phyloP scores from a whole-genome alignment of 2,888 invertebrate genomes.

The Agonum fuliginosum region DNA sequence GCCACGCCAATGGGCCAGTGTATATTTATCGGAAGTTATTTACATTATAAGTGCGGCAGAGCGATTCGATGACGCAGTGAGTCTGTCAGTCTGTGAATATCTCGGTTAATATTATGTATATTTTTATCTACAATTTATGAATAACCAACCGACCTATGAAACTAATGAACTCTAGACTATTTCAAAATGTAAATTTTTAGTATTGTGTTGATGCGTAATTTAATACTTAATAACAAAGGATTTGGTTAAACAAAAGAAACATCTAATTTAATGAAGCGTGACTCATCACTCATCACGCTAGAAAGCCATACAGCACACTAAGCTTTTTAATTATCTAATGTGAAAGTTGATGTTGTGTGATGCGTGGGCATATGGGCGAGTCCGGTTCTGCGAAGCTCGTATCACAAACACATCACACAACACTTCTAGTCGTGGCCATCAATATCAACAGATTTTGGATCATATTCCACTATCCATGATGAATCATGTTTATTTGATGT shows the following conservation, averaged over 20 bases:
- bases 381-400: constrained; percentile 25
- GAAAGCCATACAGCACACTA: not conserved
- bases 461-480: constrained; percentile 30
- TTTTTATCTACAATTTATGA: no score
- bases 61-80: no score
- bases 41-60: no score
- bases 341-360: not conserved
- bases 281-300: not conserved
- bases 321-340: constrained; percentile 40
- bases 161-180: no score
- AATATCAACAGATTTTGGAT: constrained; percentile 21
- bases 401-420: constrained; percentile 7
- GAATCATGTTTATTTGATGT: constrained; percentile 43
- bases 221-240: not conserved
- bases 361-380: constrained; percentile 28
- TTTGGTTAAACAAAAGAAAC: not conserved
- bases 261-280: constrained; percentile 13
- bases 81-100: no score
- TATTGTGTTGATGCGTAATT: not conserved
- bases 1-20: no score
- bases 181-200: not conserved
- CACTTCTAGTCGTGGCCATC: no score
- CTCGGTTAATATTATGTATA: no score
- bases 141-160: no score
- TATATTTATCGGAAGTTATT: no score